These are phyloP conservation scores for Oreotrochilus melanogaster DNA, from an alignment of 2,113 vertebrate genomes.

Conservation along the genomic window DNA sequence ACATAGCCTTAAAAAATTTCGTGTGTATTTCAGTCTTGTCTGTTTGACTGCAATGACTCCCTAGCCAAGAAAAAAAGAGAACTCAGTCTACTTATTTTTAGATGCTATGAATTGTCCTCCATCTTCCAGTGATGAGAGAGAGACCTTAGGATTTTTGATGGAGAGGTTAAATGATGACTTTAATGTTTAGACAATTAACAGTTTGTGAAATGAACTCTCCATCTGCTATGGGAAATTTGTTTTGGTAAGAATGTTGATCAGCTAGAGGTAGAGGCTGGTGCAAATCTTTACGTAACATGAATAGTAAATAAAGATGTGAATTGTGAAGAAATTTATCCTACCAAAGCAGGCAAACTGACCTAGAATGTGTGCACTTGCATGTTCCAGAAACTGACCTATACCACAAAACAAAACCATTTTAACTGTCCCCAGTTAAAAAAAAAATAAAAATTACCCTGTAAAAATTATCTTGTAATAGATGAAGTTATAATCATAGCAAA, in stretches of 20 bases:
- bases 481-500: background rate
- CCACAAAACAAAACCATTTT: background rate
- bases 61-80: background rate
- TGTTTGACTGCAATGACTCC: background rate
- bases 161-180: background rate
- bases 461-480: background rate
- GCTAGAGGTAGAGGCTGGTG: background rate
- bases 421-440: background rate
- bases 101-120: background rate
- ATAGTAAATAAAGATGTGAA: background rate
- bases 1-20: background rate
- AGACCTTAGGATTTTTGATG: background rate
- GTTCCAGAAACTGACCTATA: background rate
- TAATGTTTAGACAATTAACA: background rate
- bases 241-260: accelerated
- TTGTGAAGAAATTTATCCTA: background rate
- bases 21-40: background rate
- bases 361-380: background rate
- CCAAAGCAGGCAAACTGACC: background rate
- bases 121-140: background rate
- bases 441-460: no score
- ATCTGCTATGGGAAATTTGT: background rate
- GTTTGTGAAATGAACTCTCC: background rate
- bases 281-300: background rate
- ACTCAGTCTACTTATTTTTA: background rate